A percentile compares a stretch with the other conserved stretches of the same genome.
Evolutionary conservation across 2,113 vertebrate species (phyloP).

Genomic region (Gymnorhina tibicen): DNA sequence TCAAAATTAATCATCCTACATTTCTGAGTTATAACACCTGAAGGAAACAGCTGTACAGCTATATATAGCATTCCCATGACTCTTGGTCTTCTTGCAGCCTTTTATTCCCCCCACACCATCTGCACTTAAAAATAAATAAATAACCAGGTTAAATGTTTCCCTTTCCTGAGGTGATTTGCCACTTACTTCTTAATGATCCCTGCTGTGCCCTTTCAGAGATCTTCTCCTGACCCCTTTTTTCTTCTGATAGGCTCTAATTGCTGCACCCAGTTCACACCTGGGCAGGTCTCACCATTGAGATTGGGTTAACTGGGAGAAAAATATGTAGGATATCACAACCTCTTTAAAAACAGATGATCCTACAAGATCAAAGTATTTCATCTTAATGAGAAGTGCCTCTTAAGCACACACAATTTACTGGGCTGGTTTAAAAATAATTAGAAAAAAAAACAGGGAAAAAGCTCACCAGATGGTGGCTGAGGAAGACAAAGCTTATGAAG

Average conservation of each 20-base stretch:
- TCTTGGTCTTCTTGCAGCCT: not conserved
- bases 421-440: conserved; percentile 29
- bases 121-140: conserved; percentile 27
- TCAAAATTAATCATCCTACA: conserved; percentile 55
- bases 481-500: not conserved
- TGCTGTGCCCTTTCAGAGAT: not conserved
- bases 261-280: not conserved
- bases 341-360: conserved; percentile 6
- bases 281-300: not conserved
- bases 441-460: not conserved
- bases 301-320: not conserved
- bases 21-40: conserved; percentile 52
- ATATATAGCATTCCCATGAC: not conserved
- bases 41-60: conserved; percentile 57
- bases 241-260: not conserved
- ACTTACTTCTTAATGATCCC: not conserved
- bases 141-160: not conserved
- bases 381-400: not conserved
- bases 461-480: conserved; percentile 2
- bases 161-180: not conserved
- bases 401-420: conserved; percentile 5
- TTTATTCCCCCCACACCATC: not conserved
- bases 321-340: not conserved
- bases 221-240: not conserved
- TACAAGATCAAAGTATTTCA: conserved; percentile 4